Conservation (phyloP, 2,888 invertebrate species). For the Eristalis arbustorum region DNA sequence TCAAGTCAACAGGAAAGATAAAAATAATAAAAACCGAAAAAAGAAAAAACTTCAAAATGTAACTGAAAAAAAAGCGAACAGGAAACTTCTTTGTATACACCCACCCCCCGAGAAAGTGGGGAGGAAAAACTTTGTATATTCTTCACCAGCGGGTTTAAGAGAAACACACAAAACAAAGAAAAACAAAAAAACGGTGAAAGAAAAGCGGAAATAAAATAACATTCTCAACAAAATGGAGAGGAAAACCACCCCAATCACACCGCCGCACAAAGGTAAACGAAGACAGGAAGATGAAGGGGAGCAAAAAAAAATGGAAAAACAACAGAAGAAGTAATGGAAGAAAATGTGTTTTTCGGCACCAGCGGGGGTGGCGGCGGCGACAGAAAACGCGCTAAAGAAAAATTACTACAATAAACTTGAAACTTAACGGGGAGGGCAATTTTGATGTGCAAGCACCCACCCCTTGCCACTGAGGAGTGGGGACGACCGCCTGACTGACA, state of each 20-base stretch:
- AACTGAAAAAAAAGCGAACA: background rate
- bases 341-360: slow-evolving; percentile 45
- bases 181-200: too few relatives aligned
- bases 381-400: slow-evolving; percentile 3
- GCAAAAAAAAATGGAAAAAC: background rate
- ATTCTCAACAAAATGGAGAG: slow-evolving; percentile 30
- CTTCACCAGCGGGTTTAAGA: slow-evolving; percentile 15
- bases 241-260: slow-evolving; percentile 2
- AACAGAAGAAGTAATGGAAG: slow-evolving; percentile 22
- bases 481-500: background rate
- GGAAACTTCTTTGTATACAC: background rate
- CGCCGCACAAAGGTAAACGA: slow-evolving; percentile 42
- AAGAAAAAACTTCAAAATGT: background rate
- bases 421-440: slow-evolving; percentile 63
- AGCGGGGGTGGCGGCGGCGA: background rate
- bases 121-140: slow-evolving; percentile 12
- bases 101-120: background rate
- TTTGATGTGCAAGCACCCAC: slow-evolving; percentile 9
- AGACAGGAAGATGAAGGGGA: background rate
- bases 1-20: slow-evolving; percentile 8
- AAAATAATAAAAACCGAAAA: background rate
- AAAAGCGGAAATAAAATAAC: slow-evolving; percentile 53
- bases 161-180: background rate
- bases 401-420: slow-evolving; percentile 66
- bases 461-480: background rate